These are phyloP conservation scores for Macroteleia sp. DNA, from an alignment of 2,888 invertebrate genomes.

Conservation along the genomic window DNA sequence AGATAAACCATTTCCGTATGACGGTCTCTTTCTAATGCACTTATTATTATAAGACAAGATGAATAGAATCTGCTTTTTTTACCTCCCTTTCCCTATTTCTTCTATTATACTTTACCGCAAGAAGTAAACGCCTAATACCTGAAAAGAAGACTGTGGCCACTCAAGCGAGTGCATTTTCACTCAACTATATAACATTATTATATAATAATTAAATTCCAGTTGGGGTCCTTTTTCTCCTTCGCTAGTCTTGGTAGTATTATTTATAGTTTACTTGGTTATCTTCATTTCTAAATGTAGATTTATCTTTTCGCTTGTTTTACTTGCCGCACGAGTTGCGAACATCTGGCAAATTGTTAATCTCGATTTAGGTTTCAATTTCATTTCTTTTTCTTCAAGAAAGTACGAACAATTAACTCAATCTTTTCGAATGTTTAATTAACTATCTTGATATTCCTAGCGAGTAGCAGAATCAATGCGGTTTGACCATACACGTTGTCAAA, in stretches of 20 bases:
- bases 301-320: too few relatives aligned
- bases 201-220: slow-evolving; percentile 45
- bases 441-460: not conserved
- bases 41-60: slow-evolving; percentile 54
- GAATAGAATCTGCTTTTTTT: slow-evolving; percentile 42
- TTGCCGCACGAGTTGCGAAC: not conserved
- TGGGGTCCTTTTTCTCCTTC: too few relatives aligned
- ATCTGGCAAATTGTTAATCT: not conserved
- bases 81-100: slow-evolving; percentile 4
- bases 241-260: not conserved
- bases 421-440: too few relatives aligned
- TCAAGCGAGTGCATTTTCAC: slow-evolving; percentile 45
- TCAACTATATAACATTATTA: slow-evolving; percentile 45
- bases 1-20: slow-evolving; percentile 59
- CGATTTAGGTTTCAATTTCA: not conserved
- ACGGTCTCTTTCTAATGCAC: slow-evolving; percentile 50
- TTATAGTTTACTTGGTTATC: not conserved
- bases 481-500: slow-evolving; percentile 10
- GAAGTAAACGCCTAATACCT: slow-evolving; percentile 44
- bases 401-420: too few relatives aligned
- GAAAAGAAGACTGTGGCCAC: slow-evolving; percentile 35
- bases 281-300: not conserved
- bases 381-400: not conserved
- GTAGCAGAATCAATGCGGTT: slow-evolving; percentile 14
- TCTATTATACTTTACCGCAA: slow-evolving; percentile 45